A percentile compares a stretch with the other conserved stretches of the same genome.
Evolutionary conservation across 2,113 vertebrate species (phyloP).

Genomic region (Podarcis raffonei): DNA sequence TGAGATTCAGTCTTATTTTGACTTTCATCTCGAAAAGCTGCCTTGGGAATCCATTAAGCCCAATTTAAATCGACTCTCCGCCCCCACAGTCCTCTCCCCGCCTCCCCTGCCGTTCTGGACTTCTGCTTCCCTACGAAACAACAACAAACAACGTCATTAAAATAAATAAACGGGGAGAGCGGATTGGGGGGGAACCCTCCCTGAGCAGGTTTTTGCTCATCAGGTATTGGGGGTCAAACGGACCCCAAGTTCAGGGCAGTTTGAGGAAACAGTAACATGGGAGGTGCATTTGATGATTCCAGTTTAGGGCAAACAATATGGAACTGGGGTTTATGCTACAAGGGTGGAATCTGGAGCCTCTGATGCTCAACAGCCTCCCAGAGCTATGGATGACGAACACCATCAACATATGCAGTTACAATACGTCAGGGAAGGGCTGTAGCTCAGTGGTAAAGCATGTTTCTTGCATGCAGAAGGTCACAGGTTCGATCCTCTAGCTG

Average conservation of each 20-base stretch:
- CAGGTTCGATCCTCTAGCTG: not conserved
- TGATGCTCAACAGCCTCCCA: not conserved
- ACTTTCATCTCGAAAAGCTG: slow-evolving; percentile 74
- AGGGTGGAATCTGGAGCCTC: not conserved
- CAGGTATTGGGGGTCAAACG: too few relatives aligned
- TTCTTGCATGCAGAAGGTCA: not conserved
- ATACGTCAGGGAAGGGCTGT: not conserved
- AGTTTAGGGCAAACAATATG: not conserved
- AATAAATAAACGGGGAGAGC: not conserved
- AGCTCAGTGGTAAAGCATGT: too few relatives aligned
- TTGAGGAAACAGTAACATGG: not conserved
- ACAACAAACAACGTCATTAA: slow-evolving; percentile 36
- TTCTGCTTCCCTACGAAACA: slow-evolving; percentile 24
- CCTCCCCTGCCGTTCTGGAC: not conserved
- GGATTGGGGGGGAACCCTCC: not conserved
- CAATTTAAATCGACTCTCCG: slow-evolving; percentile 64
- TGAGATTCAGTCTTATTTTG: slow-evolving; percentile 74
- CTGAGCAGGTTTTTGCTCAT: not conserved
- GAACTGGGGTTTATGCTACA: not conserved
- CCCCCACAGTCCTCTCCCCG: slow-evolving; percentile 39
- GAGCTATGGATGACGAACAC: not conserved
- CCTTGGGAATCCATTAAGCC: slow-evolving; percentile 71
- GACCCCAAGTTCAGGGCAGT: not conserved
- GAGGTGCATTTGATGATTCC: not conserved
- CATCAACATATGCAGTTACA: not conserved